Evolutionary conservation across 2,888 invertebrate species (phyloP).

Genomic region (Apantesis nais): DNA sequence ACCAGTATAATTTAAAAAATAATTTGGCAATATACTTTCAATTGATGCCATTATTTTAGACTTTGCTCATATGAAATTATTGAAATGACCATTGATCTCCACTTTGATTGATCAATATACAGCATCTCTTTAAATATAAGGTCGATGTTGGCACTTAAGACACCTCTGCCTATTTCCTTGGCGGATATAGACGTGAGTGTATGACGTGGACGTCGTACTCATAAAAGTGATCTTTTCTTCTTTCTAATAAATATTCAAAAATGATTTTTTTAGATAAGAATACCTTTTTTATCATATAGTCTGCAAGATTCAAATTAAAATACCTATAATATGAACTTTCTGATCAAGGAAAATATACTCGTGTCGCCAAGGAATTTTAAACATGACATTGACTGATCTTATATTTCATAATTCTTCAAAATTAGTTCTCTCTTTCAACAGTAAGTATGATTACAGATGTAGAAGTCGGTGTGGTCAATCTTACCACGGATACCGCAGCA

Average conservation of each 20-base stretch:
- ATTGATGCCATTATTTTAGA: neutral
- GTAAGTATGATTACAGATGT: constrained; percentile 67
- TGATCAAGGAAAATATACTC: no score
- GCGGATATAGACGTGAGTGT: neutral
- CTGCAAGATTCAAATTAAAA: neutral
- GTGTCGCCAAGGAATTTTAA: neutral
- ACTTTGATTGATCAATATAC: neutral
- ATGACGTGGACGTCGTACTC: neutral
- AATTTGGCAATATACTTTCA: neutral
- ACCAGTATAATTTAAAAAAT: neutral
- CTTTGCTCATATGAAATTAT: constrained; percentile 1
- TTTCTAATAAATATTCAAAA: neutral
- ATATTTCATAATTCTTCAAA: neutral
- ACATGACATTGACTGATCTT: neutral
- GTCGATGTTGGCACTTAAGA: neutral
- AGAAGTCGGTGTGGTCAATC: constrained; percentile 61
- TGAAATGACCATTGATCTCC: neutral
- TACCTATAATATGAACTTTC: no score
- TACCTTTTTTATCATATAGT: neutral
- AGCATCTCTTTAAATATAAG: neutral
- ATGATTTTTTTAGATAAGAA: neutral
- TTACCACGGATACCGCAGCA: constrained; percentile 49
- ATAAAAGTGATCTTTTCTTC: neutral
- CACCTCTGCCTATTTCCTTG: neutral
- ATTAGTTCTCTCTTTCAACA: constrained; percentile 2